Percentiles rank a stretch among this genome's conserved stretches.
These are phyloP conservation scores for Atopsyche davidsoni DNA, from an alignment of 1,140 invertebrate genomes.

Conservation along the genomic window DNA sequence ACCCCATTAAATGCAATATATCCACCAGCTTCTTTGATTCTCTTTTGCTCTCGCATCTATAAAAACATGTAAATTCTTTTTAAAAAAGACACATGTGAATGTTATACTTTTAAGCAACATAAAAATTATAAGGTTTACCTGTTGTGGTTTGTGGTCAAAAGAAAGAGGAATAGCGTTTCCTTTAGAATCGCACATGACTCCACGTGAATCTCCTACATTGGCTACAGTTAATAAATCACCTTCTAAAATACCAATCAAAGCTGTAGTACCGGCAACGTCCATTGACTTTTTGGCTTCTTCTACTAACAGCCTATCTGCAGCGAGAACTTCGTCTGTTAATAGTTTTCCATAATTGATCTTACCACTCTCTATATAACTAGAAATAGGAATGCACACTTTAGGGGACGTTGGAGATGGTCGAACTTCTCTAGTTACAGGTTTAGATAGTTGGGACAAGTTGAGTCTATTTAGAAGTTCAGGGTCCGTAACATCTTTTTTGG, in stretches of 20 bases:
- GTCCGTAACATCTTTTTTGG: slow-evolving; percentile 59
- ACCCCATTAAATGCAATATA: slow-evolving; percentile 94
- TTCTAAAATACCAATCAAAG: slow-evolving; percentile 80
- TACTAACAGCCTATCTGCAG: slow-evolving; percentile 71
- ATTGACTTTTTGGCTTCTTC: slow-evolving; percentile 73
- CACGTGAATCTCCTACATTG: slow-evolving; percentile 93
- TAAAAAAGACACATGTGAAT: too few species aligned
- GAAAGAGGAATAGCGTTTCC: slow-evolving; percentile 88
- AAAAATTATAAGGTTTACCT: slow-evolving; percentile 53
- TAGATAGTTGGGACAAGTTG: slow-evolving; percentile 52
- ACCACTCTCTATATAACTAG: slow-evolving; percentile 60
- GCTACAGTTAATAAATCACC: slow-evolving; percentile 79
- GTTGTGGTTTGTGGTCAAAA: slow-evolving; percentile 94
- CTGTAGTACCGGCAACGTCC: slow-evolving; percentile 91
- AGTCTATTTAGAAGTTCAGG: slow-evolving; percentile 60
- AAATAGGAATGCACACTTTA: slow-evolving; percentile 38
- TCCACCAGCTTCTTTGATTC: slow-evolving; percentile 87
- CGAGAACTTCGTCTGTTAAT: slow-evolving; percentile 79
- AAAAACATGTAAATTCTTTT: slow-evolving; percentile 31
- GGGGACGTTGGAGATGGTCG: slow-evolving; percentile 34
- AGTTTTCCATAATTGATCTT: slow-evolving; percentile 73
- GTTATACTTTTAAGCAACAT: slow-evolving; percentile 8
- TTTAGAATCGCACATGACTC: slow-evolving; percentile 87
- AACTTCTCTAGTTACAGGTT: slow-evolving; percentile 60
- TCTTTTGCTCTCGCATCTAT: slow-evolving; percentile 74